Evolutionary conservation across 2,888 invertebrate genomes (phyloP), one percentile per base, ranked within the genome.

Genomic region (Leptinotarsa peninsularis): DNA sequence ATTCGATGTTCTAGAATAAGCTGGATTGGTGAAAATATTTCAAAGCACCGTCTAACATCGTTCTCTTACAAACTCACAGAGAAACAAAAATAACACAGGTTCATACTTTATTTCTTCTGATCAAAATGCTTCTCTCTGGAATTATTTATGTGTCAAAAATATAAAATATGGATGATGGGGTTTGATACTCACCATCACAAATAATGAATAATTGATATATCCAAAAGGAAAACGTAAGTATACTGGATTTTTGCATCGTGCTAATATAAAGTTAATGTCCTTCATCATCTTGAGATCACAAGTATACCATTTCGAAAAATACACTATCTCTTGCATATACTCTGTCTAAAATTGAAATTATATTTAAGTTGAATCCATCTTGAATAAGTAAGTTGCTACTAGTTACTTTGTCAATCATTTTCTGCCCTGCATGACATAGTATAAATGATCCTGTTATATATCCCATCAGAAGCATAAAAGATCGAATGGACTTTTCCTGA

Each of bases 401-500:
- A 18, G 4, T 23, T 58, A 58, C 58, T 23, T 27, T 58, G 23
- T 58, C 58, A 14, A 15, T 58, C 23, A 58, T 23, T 10, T 21
- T 58, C 21, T 58, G 58, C 23, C 58, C 58, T 14, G 58, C 21
- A 15, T 58, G 23, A 15, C 58, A 27, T 58, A 23, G 0, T 15
- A 58, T 14, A 4, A 58, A 58, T 15, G 1, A 23, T 23, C 23
- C 58, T 13, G 27, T 58, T 58, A 14, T 17, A 58, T 58, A 58
- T 21, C 58, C 58, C 15, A 58, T 58, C 23, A 58, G 14, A 0
- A 58, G 23, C 58, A 58, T 58, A 15, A 4, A 58, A 21, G 58
- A 21, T 58, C 58, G 58, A 58, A 58, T 58, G 58, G 58, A 58
- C 23, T 58, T 58, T 58, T 58, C 58, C 58, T 58, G 21, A 4